Conservation (phyloP, 2,113 vertebrate genomes). For the Natator depressus region DNA sequence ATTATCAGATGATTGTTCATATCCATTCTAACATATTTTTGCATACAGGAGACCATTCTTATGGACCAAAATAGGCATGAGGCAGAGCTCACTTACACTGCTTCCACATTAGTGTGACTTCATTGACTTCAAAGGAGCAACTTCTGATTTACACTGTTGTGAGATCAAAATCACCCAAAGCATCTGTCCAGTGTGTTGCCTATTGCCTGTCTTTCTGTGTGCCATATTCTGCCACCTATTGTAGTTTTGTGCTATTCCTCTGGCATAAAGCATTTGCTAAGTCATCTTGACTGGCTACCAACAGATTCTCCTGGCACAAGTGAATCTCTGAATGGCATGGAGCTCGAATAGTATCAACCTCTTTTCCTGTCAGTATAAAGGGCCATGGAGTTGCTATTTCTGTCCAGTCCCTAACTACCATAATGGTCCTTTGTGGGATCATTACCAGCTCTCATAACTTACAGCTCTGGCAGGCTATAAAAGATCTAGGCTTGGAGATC, state of each 20-base stretch:
- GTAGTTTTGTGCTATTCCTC: background rate
- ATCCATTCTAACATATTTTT: background rate
- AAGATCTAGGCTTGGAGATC: background rate
- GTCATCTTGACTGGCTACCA: background rate
- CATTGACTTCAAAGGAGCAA: background rate
- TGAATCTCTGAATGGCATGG: background rate
- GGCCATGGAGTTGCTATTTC: background rate
- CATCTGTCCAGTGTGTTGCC: background rate
- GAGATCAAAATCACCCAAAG: background rate
- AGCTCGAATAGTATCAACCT: background rate
- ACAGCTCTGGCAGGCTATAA: background rate
- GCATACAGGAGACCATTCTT: background rate
- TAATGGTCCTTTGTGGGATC: background rate
- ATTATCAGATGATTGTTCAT: background rate
- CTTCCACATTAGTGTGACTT: background rate
- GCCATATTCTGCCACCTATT: background rate
- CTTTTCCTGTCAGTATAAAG: background rate
- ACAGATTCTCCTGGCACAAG: background rate
- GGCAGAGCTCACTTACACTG: background rate
- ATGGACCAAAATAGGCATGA: background rate
- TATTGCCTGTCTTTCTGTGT: accelerated
- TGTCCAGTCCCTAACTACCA: background rate
- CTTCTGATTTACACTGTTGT: background rate
- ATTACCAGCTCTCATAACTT: background rate
- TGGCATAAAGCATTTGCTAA: background rate